These are phyloP conservation scores for Tachina grossa DNA, from an alignment of 2,888 invertebrate genomes.

Conservation along the genomic window DNA sequence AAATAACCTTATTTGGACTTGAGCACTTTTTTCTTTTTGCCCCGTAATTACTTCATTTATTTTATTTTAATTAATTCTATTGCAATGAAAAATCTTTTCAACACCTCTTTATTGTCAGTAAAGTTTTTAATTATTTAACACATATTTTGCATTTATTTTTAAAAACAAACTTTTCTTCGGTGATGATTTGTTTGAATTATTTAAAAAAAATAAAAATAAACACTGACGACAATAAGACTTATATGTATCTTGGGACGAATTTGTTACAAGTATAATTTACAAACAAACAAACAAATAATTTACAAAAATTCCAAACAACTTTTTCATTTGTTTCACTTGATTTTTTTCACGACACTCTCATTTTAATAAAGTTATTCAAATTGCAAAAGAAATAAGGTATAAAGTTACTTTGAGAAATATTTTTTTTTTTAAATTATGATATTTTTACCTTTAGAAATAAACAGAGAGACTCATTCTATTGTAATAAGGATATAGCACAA, in stretches of 20 bases:
- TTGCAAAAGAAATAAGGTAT: constrained; percentile 33
- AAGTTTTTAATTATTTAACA: constrained; percentile 34
- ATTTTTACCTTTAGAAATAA: constrained; percentile 17
- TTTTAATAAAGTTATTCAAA: constrained; percentile 48
- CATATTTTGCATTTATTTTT: not conserved
- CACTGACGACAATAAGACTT: constrained; percentile 62
- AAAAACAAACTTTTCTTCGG: constrained; percentile 34
- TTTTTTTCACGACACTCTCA: not conserved
- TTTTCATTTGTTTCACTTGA: constrained; percentile 40
- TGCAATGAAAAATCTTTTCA: not conserved
- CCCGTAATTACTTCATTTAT: too few species aligned
- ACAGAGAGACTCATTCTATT: not conserved
- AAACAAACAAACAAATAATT: constrained; percentile 71
- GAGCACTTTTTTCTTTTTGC: too few species aligned
- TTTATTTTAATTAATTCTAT: too few species aligned
- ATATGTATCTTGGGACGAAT: constrained; percentile 74
- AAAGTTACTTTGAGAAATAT: constrained; percentile 42
- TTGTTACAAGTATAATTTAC: constrained; percentile 66
- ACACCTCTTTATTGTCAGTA: not conserved
- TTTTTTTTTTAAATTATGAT: constrained; percentile 38
- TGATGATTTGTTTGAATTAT: constrained; percentile 62
- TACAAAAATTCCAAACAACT: constrained; percentile 57
- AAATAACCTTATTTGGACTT: too few species aligned
- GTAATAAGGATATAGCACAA: constrained; percentile 4
- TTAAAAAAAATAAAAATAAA: constrained; percentile 1